Base-by-base conservation (phyloP, 2,888 invertebrate genomes). In the Cryptocheilus praepositus region DNA sequence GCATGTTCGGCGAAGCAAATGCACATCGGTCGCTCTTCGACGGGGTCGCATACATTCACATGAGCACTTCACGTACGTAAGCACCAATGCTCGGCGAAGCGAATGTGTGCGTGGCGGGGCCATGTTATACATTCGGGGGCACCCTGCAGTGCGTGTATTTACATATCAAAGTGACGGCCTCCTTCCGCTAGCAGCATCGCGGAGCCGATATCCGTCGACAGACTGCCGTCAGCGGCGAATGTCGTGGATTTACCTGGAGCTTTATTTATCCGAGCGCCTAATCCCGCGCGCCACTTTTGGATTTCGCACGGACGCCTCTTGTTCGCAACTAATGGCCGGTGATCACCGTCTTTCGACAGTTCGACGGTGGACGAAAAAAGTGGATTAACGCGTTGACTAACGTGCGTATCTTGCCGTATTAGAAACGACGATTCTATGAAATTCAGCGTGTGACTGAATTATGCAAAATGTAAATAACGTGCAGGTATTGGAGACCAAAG, bases 111-210 rank as follows among this genome's bases (percentile, higher is more conserved):
- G 62, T 36, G 16, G 25, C 25, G 61, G 16, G 28, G 36, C 22
- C 52, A 16, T 22, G 53, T 22, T 53, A 16, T 49, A 16, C 19
- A 49, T 19, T 19, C 49, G 49, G 49, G 56, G 59, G 73, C 79
- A 81, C 80, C 84, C 85, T 79, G 83, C 81, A 79, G 83, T 74
- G 85, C 81, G 84, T 83, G 73, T 88, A 88, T 88, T 88, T 88
- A 86, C 88, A 88, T 88, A 87, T 88, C 88, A 88, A 88, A 88
- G 88, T 88, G 86, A 85, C 81, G 79, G 65, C 70, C 64, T 73
- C 36, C 36, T 36, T 22, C 64, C 63, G 25, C 22, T 46, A 21
- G 45, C 56, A 11, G 36, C 36, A 11, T 49, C 49, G 18, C 49
- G 49, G 36, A 16, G 54, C 36, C 36, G 11, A 13, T 56, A 53